Evolutionary conservation across 2,113 vertebrate species (phyloP).

Genomic region (Psittacula cyanocephala): DNA sequence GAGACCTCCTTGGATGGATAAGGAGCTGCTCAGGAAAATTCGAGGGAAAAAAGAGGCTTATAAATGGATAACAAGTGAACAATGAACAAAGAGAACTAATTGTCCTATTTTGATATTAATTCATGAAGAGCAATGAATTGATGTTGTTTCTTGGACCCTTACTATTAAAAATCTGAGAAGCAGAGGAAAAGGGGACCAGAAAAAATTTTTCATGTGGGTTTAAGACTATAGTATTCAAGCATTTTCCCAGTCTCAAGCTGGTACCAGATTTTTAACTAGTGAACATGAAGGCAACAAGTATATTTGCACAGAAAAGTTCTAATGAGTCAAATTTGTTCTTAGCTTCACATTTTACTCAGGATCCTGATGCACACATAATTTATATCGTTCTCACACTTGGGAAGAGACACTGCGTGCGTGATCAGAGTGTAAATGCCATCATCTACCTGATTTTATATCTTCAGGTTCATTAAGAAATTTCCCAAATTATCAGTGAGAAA

Average conservation of each 20-base stretch:
- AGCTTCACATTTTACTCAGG: not conserved
- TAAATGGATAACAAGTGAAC: not conserved
- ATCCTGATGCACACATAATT: not conserved
- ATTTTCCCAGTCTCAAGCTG: not conserved
- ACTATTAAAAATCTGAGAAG: not conserved
- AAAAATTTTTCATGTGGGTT: not conserved
- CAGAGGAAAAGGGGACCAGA: not conserved
- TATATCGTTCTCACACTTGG: not conserved
- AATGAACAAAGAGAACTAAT: not conserved
- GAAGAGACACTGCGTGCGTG: not conserved
- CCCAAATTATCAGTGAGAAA: not conserved
- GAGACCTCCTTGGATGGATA: no score
- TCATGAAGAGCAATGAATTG: not conserved
- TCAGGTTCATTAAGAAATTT: not conserved
- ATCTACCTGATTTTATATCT: not conserved
- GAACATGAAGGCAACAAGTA: not conserved
- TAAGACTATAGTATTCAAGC: fast-evolving
- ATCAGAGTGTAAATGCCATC: not conserved
- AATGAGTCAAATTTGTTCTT: not conserved
- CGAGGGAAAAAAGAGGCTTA: no score
- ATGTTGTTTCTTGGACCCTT: not conserved
- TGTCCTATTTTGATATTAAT: not conserved
- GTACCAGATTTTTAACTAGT: not conserved
- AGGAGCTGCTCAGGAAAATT: no score
- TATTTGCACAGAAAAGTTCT: not conserved